Evolutionary conservation across 2,797 vertebrate genomes (phyloP), one percentile per base, ranked within the genome.

Genomic region (Varecia variegata): DNA sequence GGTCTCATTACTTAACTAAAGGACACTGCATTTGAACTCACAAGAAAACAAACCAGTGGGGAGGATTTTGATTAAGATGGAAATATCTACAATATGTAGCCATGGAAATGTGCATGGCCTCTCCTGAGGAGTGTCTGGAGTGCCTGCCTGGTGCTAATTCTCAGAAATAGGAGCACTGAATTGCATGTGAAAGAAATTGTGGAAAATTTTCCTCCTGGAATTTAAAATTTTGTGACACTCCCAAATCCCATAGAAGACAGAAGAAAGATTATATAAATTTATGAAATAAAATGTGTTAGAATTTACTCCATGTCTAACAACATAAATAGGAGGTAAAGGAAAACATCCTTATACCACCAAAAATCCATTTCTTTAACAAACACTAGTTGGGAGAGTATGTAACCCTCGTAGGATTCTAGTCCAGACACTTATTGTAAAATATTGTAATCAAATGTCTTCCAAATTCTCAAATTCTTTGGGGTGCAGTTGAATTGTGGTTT

Each of bases 171-270:
- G 27, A 76, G 25, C 43, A 71, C 5, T 45, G n/a, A 82, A 52
- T 86, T 95, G 2, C 52, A 83, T 71, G 65, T 47, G 83, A 94
- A 88, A 68, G 40, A 92, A 93, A 97, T n/a, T 70, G 25, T 81
- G 50, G 52, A 68, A 93, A 92, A 30, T 18, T 90, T 87, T 32
- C 30, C 21, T 93, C 21, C 45, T 82, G 40, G 71, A 88, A 92
- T 96, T 90, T 68, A 88, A 95, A 88, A 68, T 65, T 93, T 52
- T 95, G 40, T 88, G 47, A 62, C 17, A 95, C 6, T 92, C 27
- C 38, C 8, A 90, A 92, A 80, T 80, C 30, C 23, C 73, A 45
- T 9, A 45, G 81, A 95, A 91, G 58, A 65, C 23, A 90, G 50
- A 74, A 71, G 54, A 92, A 95, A 83, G 87, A 71, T 21, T 54